These are phyloP conservation scores for Palythoa grandiflora DNA, from an alignment of 92 coral and sea anemone species.

Conservation along the genomic window DNA sequence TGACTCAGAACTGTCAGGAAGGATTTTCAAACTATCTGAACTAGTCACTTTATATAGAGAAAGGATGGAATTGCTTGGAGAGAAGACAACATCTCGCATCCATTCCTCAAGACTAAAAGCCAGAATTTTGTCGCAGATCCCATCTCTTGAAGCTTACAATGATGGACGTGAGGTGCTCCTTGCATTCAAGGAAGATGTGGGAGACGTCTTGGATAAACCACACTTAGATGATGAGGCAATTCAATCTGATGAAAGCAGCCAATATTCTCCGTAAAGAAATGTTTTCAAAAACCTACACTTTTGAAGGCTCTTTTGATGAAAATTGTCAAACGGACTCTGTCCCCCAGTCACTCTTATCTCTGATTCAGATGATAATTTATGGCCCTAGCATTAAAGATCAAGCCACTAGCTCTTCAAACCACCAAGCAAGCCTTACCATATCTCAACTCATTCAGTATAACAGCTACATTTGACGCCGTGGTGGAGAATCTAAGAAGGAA, in stretches of 20 bases:
- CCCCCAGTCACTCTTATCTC: conserved; percentile 64
- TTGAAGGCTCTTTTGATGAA: conserved; percentile 30
- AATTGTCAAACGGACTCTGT: conserved; percentile 64
- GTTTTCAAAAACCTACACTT: conserved; percentile 32
- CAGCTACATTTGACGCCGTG: conserved; percentile 53
- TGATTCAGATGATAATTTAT: conserved; percentile 68
- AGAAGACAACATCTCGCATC: conserved; percentile 12
- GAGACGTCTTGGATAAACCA: conserved; percentile 53
- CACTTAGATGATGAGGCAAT: conserved; percentile 65
- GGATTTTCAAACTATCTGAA: conserved; percentile 49
- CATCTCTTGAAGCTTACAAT: conserved; percentile 39
- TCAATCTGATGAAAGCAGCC: conserved; percentile 64
- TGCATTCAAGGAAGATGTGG: conserved; percentile 41
- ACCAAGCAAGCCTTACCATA: conserved; percentile 67
- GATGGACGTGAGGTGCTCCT: conserved; percentile 10
- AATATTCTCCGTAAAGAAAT: conserved; percentile 63
- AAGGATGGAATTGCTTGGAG: conserved; percentile 52
- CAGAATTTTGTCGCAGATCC: conserved; percentile 56
- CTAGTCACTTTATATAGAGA: conserved; percentile 43
- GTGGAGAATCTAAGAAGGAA: conserved; percentile 53
- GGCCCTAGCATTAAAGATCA: conserved; percentile 70
- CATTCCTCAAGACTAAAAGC: conserved; percentile 65
- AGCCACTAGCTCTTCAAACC: conserved; percentile 51
- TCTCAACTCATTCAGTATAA: conserved; percentile 73
- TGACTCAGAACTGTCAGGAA: conserved; percentile 16